Base-by-base conservation (phyloP, 1,140 invertebrate genomes). In the Pseudomyrmex gracilis region DNA sequence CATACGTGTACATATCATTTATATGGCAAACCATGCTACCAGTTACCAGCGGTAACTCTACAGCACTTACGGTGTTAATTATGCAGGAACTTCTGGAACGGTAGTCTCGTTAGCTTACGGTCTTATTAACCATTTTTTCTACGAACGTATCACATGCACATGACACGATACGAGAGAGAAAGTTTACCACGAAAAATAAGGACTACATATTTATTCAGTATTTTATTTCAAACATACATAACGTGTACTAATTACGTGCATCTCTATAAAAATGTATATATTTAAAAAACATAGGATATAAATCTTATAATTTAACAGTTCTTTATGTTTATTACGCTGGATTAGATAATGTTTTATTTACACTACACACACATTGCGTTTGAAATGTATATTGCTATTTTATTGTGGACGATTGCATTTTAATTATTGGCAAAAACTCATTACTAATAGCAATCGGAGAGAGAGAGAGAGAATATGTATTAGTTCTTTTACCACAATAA, bases 81-180 rank as follows among this genome's bases (percentile, higher is more conserved):
- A 34, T 34, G 34, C 34, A 34, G 5, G 34, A 34, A 34, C 34
- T 34, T 34, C 34, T 34, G 1, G 5, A 34, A 5, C 34, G 34
- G 34, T 7, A 34, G 34, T 34, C 34, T 34, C 34, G 34, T 55
- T 10, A 24, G 17, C 49, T 67, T 77, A 77, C 22, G 13, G n/a
- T 15, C 17, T 77, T 45, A 77, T 77, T 67, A 77, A 9, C 1
- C 13, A 70, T 15, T 78, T 67, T 68, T 57, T 68, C 12, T n/a
- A 51, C 34, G 53, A 12, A 22, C 45, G 0, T n/a, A 17, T 57
- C 15, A 20, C 24, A 2, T 70, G 57, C 20, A 68, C 17, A 70
- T 57, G 47, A 58, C 43, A 10, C 1, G 13, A 10, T 34, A 49
- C 43, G 58, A 68, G 15, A 43, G 43, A 24, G 22, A 47, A 68